Percentiles rank a stretch among this genome's conserved stretches.
Evolutionary conservation across 1,140 invertebrate genomes (phyloP).

Genomic region (Triops longicaudatus): DNA sequence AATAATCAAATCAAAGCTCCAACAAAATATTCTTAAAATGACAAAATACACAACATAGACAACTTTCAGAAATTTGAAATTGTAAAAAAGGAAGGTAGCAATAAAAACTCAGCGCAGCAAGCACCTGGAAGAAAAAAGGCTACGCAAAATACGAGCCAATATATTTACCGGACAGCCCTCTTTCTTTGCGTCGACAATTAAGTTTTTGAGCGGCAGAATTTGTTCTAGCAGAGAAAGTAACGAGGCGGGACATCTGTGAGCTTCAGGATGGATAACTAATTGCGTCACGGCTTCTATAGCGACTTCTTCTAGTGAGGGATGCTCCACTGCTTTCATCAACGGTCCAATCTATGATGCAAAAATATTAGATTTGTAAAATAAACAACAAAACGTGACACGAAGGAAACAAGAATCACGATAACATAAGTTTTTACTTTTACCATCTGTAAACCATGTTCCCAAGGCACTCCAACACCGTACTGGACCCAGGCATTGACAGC

Average conservation of each 20-base stretch:
- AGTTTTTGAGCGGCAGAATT: constrained; percentile 38
- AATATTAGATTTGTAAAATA: not conserved
- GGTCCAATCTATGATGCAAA: not conserved
- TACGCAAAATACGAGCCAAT: constrained; percentile 23
- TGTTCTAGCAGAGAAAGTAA: constrained; percentile 46
- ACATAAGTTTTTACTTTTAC: constrained; percentile 33
- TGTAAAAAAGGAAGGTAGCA: no score
- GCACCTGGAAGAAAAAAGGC: not conserved
- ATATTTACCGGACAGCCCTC: constrained; percentile 33
- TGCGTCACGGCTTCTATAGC: constrained; percentile 51
- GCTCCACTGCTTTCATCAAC: constrained; percentile 36
- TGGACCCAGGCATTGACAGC: constrained; percentile 57
- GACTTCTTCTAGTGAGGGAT: constrained; percentile 47
- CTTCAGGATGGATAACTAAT: constrained; percentile 49
- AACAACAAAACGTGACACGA: not conserved
- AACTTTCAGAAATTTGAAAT: no score
- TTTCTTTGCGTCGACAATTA: constrained; percentile 36
- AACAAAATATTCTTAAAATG: not conserved
- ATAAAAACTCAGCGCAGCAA: no score
- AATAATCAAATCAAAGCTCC: constrained; percentile 20
- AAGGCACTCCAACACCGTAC: constrained; percentile 41
- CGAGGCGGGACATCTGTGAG: constrained; percentile 44
- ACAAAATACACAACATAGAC: no score
- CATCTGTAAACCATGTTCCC: constrained; percentile 37
- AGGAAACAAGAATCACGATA: constrained; percentile 36